phyloP scores from a whole-genome alignment of 2,113 vertebrate species.

The Protomyctophum bolini region DNA sequence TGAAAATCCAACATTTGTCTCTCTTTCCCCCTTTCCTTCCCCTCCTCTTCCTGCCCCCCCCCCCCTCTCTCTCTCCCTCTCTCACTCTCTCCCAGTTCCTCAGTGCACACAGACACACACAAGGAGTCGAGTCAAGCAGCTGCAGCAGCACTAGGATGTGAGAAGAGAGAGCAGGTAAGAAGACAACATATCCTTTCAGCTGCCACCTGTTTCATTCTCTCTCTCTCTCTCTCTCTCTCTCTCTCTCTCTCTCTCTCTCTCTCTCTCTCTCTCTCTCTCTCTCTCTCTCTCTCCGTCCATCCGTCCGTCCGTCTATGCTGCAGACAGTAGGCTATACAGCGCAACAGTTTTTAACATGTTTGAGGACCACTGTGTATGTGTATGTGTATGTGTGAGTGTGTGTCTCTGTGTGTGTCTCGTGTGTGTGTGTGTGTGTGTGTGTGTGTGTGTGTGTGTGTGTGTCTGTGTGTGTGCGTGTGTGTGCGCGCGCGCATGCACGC shows the following conservation, averaged over 20 bases:
- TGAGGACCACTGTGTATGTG: too few relatives aligned
- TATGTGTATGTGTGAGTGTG: too few relatives aligned
- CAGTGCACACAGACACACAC: conserved; percentile 23
- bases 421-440: too few relatives aligned
- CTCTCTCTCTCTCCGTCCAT: too few relatives aligned
- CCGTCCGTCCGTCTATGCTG: too few relatives aligned
- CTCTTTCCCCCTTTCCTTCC: neutral
- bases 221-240: neutral
- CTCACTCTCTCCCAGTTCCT: conserved; percentile 11
- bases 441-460: too few relatives aligned
- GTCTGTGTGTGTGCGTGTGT: too few relatives aligned
- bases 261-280: neutral
- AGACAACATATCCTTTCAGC: neutral
- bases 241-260: neutral
- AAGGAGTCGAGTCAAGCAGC: conserved; percentile 11
- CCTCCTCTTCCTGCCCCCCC: conserved; percentile 2
- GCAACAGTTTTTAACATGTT: too few relatives aligned
- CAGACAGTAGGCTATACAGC: too few relatives aligned
- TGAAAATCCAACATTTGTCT: neutral
- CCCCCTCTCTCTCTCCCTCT: neutral
- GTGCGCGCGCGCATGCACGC: too few relatives aligned
- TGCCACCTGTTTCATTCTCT: neutral
- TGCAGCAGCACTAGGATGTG: conserved; percentile 54
- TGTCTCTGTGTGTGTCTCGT: too few relatives aligned
- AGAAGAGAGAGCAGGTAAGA: conserved; percentile 57